Percentiles rank a stretch among this genome's conserved stretches.
These are phyloP conservation scores for Cheilosia pagana DNA, from an alignment of 2,888 invertebrate species.

Conservation along the genomic window DNA sequence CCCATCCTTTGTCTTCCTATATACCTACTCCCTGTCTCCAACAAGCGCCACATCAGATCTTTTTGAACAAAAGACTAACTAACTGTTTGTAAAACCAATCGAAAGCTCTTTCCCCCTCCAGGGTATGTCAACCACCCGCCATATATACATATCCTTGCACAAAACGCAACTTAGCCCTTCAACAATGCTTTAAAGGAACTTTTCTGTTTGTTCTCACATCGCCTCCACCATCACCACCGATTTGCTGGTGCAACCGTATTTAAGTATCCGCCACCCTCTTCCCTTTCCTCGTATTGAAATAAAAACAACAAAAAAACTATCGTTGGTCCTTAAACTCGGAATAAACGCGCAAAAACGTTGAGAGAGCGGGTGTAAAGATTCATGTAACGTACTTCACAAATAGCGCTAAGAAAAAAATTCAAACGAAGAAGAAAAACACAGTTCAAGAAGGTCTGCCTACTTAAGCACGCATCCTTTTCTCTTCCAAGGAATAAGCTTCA, in stretches of 20 bases:
- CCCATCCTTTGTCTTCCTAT: not conserved
- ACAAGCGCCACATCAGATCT: not conserved
- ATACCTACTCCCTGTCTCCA: not conserved
- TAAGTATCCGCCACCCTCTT: constrained; percentile 28
- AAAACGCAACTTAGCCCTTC: constrained; percentile 63
- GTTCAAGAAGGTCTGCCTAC: constrained; percentile 78
- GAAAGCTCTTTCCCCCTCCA: constrained; percentile 48
- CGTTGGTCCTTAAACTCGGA: constrained; percentile 60
- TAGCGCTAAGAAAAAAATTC: constrained; percentile 33
- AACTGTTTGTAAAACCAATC: constrained; percentile 60
- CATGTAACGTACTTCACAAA: constrained; percentile 67
- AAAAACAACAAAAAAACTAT: constrained; percentile 53
- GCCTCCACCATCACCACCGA: constrained; percentile 5
- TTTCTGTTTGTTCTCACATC: constrained; percentile 62
- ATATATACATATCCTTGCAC: constrained; percentile 25
- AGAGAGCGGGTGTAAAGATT: constrained; percentile 49
- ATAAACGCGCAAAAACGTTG: constrained; percentile 53
- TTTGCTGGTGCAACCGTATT: constrained; percentile 36
- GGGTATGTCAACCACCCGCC: constrained; percentile 5
- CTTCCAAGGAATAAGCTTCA: constrained; percentile 68
- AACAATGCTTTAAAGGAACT: constrained; percentile 53
- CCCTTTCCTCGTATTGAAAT: constrained; percentile 11
- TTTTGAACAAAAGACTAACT: constrained; percentile 54
- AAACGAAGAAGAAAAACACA: constrained; percentile 25
- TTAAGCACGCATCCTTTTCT: constrained; percentile 81